These are phyloP conservation scores for Bursaphelenchus okinawaensis DNA, from an alignment of 2,888 invertebrate genomes.

Conservation along the genomic window DNA sequence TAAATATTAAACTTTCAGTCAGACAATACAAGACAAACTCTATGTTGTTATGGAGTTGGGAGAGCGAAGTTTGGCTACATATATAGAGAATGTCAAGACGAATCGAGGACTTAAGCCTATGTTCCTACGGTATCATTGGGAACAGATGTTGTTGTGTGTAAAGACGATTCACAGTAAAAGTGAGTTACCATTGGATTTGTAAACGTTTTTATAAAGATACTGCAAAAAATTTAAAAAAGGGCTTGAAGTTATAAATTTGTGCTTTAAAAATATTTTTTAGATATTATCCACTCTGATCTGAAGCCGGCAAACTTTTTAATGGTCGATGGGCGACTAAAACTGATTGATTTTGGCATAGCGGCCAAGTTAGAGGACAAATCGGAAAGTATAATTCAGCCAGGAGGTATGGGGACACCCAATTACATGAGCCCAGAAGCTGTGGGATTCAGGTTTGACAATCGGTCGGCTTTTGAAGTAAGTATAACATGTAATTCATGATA, in stretches of 20 bases:
- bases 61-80: slow-evolving; percentile 76
- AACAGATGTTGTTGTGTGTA: slow-evolving; percentile 85
- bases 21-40: slow-evolving; percentile 67
- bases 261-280: slow-evolving; percentile 57
- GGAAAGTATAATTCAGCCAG: slow-evolving; percentile 77
- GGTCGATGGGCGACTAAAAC: slow-evolving; percentile 74
- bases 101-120: slow-evolving; percentile 60
- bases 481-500: too few species aligned
- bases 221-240: neutral
- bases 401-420: slow-evolving; percentile 80
- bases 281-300: slow-evolving; percentile 89
- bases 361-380: slow-evolving; percentile 78
- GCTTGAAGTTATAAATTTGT: neutral
- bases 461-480: slow-evolving; percentile 10
- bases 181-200: slow-evolving; percentile 56
- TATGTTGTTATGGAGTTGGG: slow-evolving; percentile 88
- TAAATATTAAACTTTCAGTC: too few species aligned
- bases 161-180: slow-evolving; percentile 82
- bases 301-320: slow-evolving; percentile 93
- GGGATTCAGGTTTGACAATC: slow-evolving; percentile 14
- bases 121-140: slow-evolving; percentile 80
- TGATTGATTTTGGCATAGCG: slow-evolving; percentile 96
- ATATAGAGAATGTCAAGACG: slow-evolving; percentile 41
- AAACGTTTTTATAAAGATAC: slow-evolving; percentile 4
- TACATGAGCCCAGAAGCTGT: slow-evolving; percentile 94